Evolutionary conservation across 30 jellyfish, hydroid and myxozoan genomes (phyloP), one percentile per base, ranked within the genome.

Genomic region (Calvadosia cruxmelitensis): DNA sequence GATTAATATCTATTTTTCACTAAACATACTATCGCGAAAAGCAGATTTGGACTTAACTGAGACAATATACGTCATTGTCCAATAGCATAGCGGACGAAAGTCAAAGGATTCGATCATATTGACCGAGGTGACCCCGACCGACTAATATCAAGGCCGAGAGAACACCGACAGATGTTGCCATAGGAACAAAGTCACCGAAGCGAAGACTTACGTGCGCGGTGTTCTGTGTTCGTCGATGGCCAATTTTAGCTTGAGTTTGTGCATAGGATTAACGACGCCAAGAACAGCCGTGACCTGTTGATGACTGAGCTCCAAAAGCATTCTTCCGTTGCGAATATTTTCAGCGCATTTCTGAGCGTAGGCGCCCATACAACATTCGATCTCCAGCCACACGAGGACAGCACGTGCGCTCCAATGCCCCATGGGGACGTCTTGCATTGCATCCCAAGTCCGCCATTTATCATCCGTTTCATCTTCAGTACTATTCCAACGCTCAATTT

Each of bases 371-470:
- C 93, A 81, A 70, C 93, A 81, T 61, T 81, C 93, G 35, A 81
- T 53, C 63, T 81, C 86, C 29, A 81, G 78, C 93, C 93, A 81
- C 26, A 73, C 86, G 33, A 73, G 48, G 24, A 81, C 86, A 52
- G 81, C 93, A 52, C 84, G 84, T 27, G 93, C 85, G 63, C 72
- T 81, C 93, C 93, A 81, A n/a, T 70, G 74, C 36, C 80, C 78
- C 86, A 81, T 74, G 13, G 93, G 93, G n/a, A 64, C 84, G 36
- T 80, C 77, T 69, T 81, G 93, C 23, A 81, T 67, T 12, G 83
- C 52, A 42, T 81, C 93, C 93, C 93, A 81, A 3, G 72, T 67
- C 3, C 73, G 66, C 93, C 93, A 81, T 53, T 81, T 81, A 76
- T 73, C 85, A 3, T 23, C 30, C 24, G 13, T 30, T 32, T 65